phyloP scores from a whole-genome alignment of 2,797 vertebrate genomes.

The Gadopsis bispinosus region DNA sequence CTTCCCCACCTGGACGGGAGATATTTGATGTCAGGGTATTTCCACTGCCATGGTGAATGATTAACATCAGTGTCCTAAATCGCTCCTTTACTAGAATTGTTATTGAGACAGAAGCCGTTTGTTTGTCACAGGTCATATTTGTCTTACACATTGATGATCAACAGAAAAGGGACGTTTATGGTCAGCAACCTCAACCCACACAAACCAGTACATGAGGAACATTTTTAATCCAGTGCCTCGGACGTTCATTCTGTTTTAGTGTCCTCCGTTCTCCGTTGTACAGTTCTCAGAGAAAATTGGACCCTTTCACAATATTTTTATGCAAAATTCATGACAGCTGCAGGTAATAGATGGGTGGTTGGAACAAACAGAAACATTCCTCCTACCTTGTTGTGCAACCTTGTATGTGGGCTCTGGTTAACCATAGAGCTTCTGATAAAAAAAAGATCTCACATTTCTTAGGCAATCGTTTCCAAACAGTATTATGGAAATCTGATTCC shows the following conservation, averaged over 20 bases:
- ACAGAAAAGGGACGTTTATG: slow-evolving; percentile 20
- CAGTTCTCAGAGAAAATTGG: slow-evolving; percentile 31
- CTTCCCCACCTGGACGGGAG: slow-evolving; percentile 34
- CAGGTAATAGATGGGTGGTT: slow-evolving; percentile 50
- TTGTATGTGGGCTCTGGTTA: slow-evolving; percentile 56
- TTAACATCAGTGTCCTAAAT: slow-evolving; percentile 45
- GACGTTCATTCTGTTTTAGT: neutral
- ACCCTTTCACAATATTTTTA: slow-evolving; percentile 14
- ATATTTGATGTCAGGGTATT: slow-evolving; percentile 47
- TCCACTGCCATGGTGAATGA: slow-evolving; percentile 49
- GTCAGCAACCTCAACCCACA: slow-evolving; percentile 3
- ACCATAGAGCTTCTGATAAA: slow-evolving; percentile 33
- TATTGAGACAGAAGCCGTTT: slow-evolving; percentile 28
- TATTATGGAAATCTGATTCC: slow-evolving; percentile 23
- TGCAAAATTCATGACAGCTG: slow-evolving; percentile 41
- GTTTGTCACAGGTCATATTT: slow-evolving; percentile 35
- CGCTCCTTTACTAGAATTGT: neutral
- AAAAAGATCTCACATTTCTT: slow-evolving; percentile 15
- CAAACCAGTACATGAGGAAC: neutral
- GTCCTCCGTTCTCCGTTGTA: slow-evolving; percentile 1
- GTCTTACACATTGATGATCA: slow-evolving; percentile 41
- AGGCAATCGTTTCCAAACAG: slow-evolving; percentile 23
- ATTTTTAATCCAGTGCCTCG: neutral
- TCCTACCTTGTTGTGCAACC: slow-evolving; percentile 66
- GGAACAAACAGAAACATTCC: slow-evolving; percentile 56